Base-by-base conservation (phyloP, 1,140 invertebrate species). In the Hypothenemus hampei region DNA sequence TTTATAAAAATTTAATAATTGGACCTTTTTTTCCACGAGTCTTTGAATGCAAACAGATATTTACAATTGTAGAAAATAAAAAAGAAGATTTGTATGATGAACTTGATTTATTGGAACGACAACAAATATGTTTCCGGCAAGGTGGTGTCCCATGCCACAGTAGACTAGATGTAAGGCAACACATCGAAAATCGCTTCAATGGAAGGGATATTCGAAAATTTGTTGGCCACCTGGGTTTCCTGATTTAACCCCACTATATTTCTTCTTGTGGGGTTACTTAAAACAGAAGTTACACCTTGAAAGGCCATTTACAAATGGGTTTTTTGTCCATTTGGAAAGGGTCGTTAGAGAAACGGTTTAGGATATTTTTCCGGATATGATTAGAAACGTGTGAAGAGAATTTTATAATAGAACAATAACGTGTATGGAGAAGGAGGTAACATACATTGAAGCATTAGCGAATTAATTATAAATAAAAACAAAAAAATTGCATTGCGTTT, bases 281-380 rank as follows among this genome's bases (percentile, higher is more conserved):
- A 57, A 49, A 48, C 21, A 47, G 11, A 37, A 57, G 21, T 21
- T 41, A 40, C 41, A 33, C 31, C 22, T 41, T 24, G n/a, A 57
- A 40, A 13, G 39, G 45, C 36, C 37, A 13, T 49, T 57, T 39
- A 36, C 40, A 39, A 19, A 18, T 39, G 43, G 13, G 24, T n/a
- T n/a, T n/a, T n/a, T n/a, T n/a, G 20, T 44, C 3, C 20, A 36
- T 49, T 37, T 49, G 15, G 26, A 48, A 10, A 36, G 15, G 15
- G 44, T 47, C 20, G 47, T 58, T 43, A 11, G 11, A 22, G 18
- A 48, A 49, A 15, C 53, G 23, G 43, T n/a, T 41, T 43, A 43
- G 26, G 19, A 26, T 19, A 50, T 44, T 5, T 11, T 16, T 13
- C 21, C 39, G 26, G 5, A 29, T 31, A 40, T 48, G 15, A 47